Percentiles rank a stretch among this genome's conserved stretches.
Conservation (phyloP, 2,888 invertebrate species). For the Cephus rjabovi region DNA sequence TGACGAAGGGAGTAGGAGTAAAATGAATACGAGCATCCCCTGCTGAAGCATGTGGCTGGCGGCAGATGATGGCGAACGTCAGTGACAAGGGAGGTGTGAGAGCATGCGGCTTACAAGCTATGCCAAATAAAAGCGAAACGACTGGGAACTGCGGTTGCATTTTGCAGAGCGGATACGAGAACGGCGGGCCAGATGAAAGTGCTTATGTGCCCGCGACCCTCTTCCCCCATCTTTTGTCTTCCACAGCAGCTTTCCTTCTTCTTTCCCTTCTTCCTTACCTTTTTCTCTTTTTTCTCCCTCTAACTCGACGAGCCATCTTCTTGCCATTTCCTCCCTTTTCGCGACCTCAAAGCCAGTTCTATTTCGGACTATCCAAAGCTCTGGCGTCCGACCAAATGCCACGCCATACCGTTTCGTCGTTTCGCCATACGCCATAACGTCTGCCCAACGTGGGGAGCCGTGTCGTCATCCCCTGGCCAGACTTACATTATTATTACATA, state of each 20-base stretch:
- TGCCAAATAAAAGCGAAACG: slow-evolving; percentile 37
- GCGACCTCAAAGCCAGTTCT: slow-evolving; percentile 60
- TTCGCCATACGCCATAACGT: no score
- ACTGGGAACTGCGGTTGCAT: slow-evolving; percentile 47
- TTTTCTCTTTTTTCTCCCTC: slow-evolving; percentile 19
- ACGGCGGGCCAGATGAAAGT: slow-evolving; percentile 53
- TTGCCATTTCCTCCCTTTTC: slow-evolving; percentile 26
- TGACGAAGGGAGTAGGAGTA: no score
- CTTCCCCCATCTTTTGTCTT: slow-evolving; percentile 40
- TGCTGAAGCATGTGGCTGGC: no score
- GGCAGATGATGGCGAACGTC: no score
- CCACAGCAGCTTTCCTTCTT: slow-evolving; percentile 1
- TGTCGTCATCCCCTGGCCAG: slow-evolving; percentile 1
- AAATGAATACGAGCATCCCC: no score
- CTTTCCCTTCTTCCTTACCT: slow-evolving; percentile 21
- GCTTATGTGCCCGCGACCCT: slow-evolving; percentile 41
- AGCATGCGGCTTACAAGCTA: slow-evolving; percentile 26
- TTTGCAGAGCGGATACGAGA: slow-evolving; percentile 41
- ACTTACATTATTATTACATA: slow-evolving; percentile 26
- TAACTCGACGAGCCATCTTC: not conserved
- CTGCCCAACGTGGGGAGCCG: no score
- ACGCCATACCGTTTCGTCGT: slow-evolving; percentile 26
- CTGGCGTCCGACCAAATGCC: slow-evolving; percentile 61
- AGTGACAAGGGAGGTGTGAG: no score
- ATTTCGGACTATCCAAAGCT: slow-evolving; percentile 54